Conservation (phyloP, 2,113 vertebrate genomes). For the Ammospiza nelsoni region DNA sequence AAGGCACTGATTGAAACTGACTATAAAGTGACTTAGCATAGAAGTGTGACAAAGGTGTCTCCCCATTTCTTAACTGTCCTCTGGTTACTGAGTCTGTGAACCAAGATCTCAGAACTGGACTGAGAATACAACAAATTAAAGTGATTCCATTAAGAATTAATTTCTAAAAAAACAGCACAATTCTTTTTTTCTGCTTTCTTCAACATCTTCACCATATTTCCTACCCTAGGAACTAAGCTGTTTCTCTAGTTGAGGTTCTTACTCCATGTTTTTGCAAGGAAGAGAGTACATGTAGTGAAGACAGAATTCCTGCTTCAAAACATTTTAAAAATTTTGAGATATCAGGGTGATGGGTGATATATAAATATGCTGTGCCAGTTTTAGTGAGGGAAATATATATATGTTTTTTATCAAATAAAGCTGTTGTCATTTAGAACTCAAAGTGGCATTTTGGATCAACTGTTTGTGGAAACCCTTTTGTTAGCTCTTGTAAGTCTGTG, state of each 20-base stretch:
- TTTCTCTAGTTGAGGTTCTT: neutral
- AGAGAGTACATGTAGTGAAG: neutral
- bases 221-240: neutral
- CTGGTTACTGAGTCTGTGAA: neutral
- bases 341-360: neutral
- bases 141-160: neutral
- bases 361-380: neutral
- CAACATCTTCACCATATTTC: neutral
- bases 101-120: neutral
- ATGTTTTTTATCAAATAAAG: neutral
- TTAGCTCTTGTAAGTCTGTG: neutral
- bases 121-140: neutral
- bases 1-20: neutral
- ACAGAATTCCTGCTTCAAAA: neutral
- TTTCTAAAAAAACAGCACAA: rapidly evolving
- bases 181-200: neutral
- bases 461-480: neutral
- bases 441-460: neutral
- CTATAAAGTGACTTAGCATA: neutral
- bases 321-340: neutral
- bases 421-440: neutral
- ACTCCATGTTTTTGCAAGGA: neutral
- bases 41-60: neutral
- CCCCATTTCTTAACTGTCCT: neutral
- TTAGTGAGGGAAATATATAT: neutral